Evolutionary conservation across 2,113 vertebrate genomes (phyloP).

Genomic region (Propithecus coquereli): DNA sequence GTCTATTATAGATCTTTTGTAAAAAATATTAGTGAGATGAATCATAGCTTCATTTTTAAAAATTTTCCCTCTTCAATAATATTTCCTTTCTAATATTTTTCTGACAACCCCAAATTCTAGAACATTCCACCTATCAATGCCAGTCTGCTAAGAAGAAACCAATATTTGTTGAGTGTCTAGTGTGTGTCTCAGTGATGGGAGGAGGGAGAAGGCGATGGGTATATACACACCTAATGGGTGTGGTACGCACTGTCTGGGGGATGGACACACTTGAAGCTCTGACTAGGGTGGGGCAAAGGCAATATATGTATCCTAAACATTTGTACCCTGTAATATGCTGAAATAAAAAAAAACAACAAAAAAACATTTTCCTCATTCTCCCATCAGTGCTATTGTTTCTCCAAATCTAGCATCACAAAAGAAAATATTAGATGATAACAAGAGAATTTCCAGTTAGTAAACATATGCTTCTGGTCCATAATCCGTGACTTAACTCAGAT

Average conservation of each 20-base stretch:
- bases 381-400: neutral
- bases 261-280: no score
- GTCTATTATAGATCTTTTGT: neutral
- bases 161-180: neutral
- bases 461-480: neutral
- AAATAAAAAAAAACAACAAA: neutral
- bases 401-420: neutral
- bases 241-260: no score
- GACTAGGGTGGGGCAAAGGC: no score
- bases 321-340: no score
- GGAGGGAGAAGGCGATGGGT: no score
- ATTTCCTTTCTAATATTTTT: conserved; percentile 19
- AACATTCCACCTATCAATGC: neutral
- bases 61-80: neutral
- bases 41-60: neutral
- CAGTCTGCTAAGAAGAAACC: neutral
- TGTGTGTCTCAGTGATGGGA: neutral
- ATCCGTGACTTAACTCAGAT: neutral
- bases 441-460: neutral
- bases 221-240: no score
- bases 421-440: neutral
- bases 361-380: neutral
- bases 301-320: no score
- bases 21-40: neutral
- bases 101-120: neutral